Percentiles rank a stretch among this genome's conserved stretches.
Evolutionary conservation across 1,140 invertebrate species (phyloP).

Genomic region (Acyrthosiphon pisum): DNA sequence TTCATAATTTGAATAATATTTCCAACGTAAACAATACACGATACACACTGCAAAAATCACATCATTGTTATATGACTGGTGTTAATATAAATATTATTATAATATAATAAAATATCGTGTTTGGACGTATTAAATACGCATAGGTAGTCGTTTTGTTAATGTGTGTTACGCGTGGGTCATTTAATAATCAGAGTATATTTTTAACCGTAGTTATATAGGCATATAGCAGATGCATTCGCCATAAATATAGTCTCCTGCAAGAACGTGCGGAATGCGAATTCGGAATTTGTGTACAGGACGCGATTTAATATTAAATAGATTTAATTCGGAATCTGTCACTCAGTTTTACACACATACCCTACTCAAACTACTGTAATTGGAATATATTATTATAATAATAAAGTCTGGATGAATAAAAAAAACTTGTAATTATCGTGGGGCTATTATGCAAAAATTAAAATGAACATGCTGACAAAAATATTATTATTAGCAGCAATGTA

Average conservation of each 20-base stretch:
- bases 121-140: background rate
- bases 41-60: background rate
- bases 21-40: background rate
- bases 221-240: background rate
- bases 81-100: too few species aligned
- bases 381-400: background rate
- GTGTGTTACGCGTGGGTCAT: background rate
- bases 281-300: conserved; percentile 5
- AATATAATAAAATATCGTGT: too few species aligned
- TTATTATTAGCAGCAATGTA: too few species aligned
- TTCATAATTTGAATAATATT: background rate
- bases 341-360: background rate
- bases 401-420: background rate
- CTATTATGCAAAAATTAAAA: background rate
- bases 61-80: background rate
- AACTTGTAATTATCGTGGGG: background rate
- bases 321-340: conserved; percentile 17
- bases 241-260: background rate
- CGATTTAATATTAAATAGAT: conserved; percentile 14
- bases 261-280: background rate
- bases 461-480: background rate
- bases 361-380: background rate
- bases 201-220: background rate
- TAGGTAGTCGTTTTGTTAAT: conserved; percentile 8
- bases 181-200: background rate